These are phyloP conservation scores for Chascanopsetta lugubris DNA, from an alignment of 2,113 vertebrate species.

Conservation along the genomic window DNA sequence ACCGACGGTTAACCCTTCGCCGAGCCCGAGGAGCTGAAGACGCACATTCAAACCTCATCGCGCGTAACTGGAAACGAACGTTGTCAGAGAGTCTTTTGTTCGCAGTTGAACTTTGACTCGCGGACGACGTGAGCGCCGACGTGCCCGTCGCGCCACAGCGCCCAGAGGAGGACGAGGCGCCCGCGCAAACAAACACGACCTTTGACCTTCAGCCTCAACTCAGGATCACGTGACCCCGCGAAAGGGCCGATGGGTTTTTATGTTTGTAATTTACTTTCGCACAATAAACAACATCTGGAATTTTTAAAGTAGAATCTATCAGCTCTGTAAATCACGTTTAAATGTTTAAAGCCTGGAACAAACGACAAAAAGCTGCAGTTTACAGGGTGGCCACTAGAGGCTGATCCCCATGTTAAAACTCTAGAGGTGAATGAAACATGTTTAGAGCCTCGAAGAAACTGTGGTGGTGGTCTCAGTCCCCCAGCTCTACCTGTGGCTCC, in stretches of 20 bases:
- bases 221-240: slow-evolving; percentile 32
- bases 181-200: slow-evolving; percentile 50
- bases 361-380: no score
- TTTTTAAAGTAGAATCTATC: not conserved
- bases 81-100: no score
- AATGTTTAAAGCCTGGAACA: no score
- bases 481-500: no score
- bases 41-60: slow-evolving; percentile 18
- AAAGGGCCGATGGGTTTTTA: not conserved
- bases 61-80: slow-evolving; percentile 48
- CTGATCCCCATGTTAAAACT: no score
- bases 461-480: no score
- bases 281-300: not conserved
- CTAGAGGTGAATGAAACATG: no score
- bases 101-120: slow-evolving; percentile 36
- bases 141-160: slow-evolving; percentile 51
- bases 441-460: no score
- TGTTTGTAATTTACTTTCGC: not conserved
- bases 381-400: no score
- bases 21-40: not conserved
- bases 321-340: not conserved
- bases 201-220: slow-evolving; percentile 26
- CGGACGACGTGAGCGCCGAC: slow-evolving; percentile 33
- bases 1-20: slow-evolving; percentile 15
- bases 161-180: slow-evolving; percentile 44